Conservation (phyloP, 2,888 invertebrate species). For the Hypena proboscidalis region DNA sequence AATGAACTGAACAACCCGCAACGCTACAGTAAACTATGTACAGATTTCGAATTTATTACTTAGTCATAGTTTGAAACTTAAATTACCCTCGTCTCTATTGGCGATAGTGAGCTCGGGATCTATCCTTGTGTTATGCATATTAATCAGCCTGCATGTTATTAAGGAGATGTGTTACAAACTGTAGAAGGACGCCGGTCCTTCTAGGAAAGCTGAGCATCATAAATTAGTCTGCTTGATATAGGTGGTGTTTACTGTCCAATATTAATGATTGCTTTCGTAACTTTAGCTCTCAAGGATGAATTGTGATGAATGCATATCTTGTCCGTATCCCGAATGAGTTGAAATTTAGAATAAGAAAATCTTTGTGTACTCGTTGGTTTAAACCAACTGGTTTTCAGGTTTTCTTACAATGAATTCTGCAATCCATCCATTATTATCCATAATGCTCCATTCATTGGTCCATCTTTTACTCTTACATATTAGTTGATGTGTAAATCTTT, state of each 20-base stretch:
- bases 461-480: no score
- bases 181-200: slow-evolving; percentile 31
- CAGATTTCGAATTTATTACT: slow-evolving; percentile 77
- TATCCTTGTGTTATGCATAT: slow-evolving; percentile 76
- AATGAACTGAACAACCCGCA: slow-evolving; percentile 2
- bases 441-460: no score
- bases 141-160: slow-evolving; percentile 72
- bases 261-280: slow-evolving; percentile 19
- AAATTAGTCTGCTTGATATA: slow-evolving; percentile 35
- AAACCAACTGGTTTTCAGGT: no score
- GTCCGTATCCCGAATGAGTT: neutral
- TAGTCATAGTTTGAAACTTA: slow-evolving; percentile 73
- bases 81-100: slow-evolving; percentile 67
- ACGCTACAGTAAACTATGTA: slow-evolving; percentile 63
- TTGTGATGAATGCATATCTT: neutral
- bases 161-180: slow-evolving; percentile 53
- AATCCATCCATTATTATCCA: no score
- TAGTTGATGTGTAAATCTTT: no score
- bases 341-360: no score
- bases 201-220: slow-evolving; percentile 45
- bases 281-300: slow-evolving; percentile 1
- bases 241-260: slow-evolving; percentile 12
- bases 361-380: no score
- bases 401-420: no score
- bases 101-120: slow-evolving; percentile 66